Evolutionary conservation across 2,888 invertebrate genomes (phyloP), one percentile per base, ranked within the genome.

Genomic region (Lissonota sp.): DNA sequence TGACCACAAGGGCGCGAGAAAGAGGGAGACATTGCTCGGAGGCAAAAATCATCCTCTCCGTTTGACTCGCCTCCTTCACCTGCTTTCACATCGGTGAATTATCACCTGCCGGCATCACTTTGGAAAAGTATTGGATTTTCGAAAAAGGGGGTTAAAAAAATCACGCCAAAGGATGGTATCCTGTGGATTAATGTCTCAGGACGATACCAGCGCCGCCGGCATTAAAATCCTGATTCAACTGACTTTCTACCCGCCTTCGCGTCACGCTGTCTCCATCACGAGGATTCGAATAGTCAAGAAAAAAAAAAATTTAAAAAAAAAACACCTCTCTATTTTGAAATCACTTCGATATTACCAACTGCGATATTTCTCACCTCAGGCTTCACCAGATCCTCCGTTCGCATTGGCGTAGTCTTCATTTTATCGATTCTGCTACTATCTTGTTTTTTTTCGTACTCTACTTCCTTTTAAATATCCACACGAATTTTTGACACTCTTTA

Each of bases 401-500:
- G 83, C 73, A 87, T 87, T 71, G 88, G 90, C 79, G 90, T 87
- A 86, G 89, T 90, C 87, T 91, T 91, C 91, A 91, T 92, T 77
- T 72, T 80, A 72, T 37, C 40, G 46, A 55, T 53, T 53, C 26
- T 26, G 26, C 26, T 26, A 26, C 16, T 58, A 4, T 5, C 1
- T 1, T 55, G 7, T 39, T n/a, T 5, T 12, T 49, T 37, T n/a
- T 46, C 39, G 8, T 16, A 8, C 14, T 6, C 6, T 26, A 10
- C 57, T n/a, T 37, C 12, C 12, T 42, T 4, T n/a, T 46, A 51
- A 26, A 39, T 37, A 53, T 44, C 42, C 42, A 42, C 69, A 37
- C 51, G 1, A 12, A 12, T 6, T 5, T 4, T 6, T 7, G n/a
- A 73, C 10, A 46, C 39, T 7, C 5, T 40, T n/a, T 46, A 10